Base-by-base conservation (phyloP, 1,140 invertebrate genomes). In the Drosophila prosaltans region DNA sequence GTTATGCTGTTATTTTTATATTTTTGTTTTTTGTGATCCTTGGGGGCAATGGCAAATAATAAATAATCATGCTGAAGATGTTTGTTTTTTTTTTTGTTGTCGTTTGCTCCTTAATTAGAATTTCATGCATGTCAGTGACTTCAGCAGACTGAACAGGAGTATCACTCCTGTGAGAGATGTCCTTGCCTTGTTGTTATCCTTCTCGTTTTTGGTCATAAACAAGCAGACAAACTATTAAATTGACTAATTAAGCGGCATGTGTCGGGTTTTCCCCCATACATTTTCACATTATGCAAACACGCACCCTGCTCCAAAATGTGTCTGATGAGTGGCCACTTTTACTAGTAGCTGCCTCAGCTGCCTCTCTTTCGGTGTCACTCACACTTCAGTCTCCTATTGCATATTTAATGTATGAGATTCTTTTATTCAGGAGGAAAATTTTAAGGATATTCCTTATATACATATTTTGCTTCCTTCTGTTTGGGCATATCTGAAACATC, bases 151-250 rank as follows among this genome's bases (percentile, higher is more conserved):
- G 45, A 21, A 24, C 26, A 80, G 61, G 59, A 55, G 66, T 86
- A 79, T 36, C 82, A 54, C 41, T 26, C 75, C 69, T 72, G 86
- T 79, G 30, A 85, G 51, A 69, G 74, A 67, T 69, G 66, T 65
- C 36, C 55, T 73, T 39, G 36, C 4, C 32, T 6, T 4, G 11
- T 43, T 24, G 32, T 36, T 10, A 32, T 73, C 65, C 67, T 59
- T 28, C 36, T 51, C 48, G 62, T 40, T 45, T 45, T 28, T 61
- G 39, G 62, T 58, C 82, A 88, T 86, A 86, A 86, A 89, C 76
- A 88, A 80, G 67, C 80, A 73, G 59, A 60, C 76, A 81, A 89
- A 89, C 84, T 88, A 88, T 88, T 83, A 89, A 88, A 83, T 88
- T 88, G 80, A 67, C 83, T 88, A 88, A 88, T 88, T 88, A 88